Evolutionary conservation across 2,888 invertebrate species (phyloP), one percentile per base, ranked within the genome.

Genomic region (Melikaiella ostensackeni): DNA sequence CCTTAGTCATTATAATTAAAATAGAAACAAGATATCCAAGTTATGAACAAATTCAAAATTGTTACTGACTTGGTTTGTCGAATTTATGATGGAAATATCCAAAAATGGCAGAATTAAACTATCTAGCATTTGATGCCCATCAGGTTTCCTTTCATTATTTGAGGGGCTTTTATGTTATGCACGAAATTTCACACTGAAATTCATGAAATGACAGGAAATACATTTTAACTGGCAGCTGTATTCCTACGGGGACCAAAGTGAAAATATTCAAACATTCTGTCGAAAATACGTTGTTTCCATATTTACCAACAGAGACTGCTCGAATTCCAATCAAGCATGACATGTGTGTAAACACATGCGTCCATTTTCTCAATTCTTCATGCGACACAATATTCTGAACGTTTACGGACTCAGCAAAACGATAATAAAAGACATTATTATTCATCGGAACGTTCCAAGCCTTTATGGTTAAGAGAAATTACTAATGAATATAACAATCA

Each of bases 281-380:
- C 27, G 42, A 66, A 46, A 66, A 66, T 66, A 66, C 66, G 46
- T 46, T 66, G 66, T 66, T 66, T 46, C 42, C 46, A 27, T 66
- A 66, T 66, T 66, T 66, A 19, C 24, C 64, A 42, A 42, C 16
- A 21, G 50, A 19, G 19, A 46, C 66, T 46, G 46, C 46, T 66
- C 46, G n/a, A 9, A 42, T 66, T 66, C 13, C 66, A 66, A 66
- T 66, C 66, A 66, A 46, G 66, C 24, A 46, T 46, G 66, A 66
- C 66, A 46, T 66, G 27, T 66, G 46, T 64, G 35, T 46, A 46
- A 66, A 66, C 42, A 55, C 50, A 55, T 42, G 66, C 11, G 42
- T 66, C 46, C 13, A 66, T 66, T 66, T 66, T 66, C 46, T 46
- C 27, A 66, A 46, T 42, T 27, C 27, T 27, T 46, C 42, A 46